Evolutionary conservation across 1,140 invertebrate genomes (phyloP).

Genomic region (Nasonia vitripennis): DNA sequence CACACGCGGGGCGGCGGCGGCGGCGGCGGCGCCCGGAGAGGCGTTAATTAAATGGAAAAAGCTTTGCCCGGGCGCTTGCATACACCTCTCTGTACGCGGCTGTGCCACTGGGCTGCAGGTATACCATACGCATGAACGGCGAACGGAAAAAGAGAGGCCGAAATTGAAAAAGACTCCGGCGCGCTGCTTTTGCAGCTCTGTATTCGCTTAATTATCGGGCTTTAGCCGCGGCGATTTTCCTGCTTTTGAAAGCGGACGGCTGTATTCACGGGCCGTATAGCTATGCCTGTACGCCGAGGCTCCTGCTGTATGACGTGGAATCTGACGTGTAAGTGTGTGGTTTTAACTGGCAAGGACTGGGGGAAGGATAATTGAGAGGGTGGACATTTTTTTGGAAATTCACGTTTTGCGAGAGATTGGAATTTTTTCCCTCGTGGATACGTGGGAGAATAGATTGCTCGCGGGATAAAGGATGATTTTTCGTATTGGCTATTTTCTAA

Average conservation of each 20-base stretch:
- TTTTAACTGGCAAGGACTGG: too few species aligned
- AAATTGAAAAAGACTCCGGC: conserved; percentile 33
- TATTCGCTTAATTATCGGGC: conserved; percentile 52
- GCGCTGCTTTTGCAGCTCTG: conserved; percentile 8
- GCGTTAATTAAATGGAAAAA: conserved; percentile 54
- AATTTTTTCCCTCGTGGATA: too few species aligned
- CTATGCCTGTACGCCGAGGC: neutral
- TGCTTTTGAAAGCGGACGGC: neutral
- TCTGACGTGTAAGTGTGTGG: neutral
- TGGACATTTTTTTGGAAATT: too few species aligned
- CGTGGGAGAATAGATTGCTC: too few species aligned
- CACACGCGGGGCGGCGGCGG: neutral
- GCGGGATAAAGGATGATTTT: too few species aligned
- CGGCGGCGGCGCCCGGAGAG: neutral
- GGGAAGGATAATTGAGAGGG: too few species aligned
- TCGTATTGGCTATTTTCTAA: too few species aligned
- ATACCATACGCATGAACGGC: neutral
- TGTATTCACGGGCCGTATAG: neutral
- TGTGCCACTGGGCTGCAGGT: neutral
- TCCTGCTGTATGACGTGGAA: neutral
- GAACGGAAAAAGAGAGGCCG: conserved; percentile 10
- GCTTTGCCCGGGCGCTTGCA: conserved; percentile 33
- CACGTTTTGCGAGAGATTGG: too few species aligned
- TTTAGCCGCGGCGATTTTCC: conserved; percentile 20
- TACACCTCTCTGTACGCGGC: neutral